Evolutionary conservation across 2,888 invertebrate genomes (phyloP), one percentile per base, ranked within the genome.

Genomic region (Epirrhoe alternata): DNA sequence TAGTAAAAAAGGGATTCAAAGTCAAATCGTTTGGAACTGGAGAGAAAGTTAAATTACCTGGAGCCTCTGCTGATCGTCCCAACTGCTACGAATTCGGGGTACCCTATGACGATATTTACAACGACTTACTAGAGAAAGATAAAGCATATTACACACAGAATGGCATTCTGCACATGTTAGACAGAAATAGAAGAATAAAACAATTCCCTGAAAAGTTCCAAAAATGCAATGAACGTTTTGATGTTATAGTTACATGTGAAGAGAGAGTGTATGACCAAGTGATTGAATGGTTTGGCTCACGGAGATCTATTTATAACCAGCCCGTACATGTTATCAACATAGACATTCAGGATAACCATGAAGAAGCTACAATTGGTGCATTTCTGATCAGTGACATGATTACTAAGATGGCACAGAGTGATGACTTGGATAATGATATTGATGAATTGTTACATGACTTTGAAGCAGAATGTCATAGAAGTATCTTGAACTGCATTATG

Each of bases 241-340:
- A 99, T 92, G 96, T 99, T 61, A 95, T 99, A 67, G 96, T 99
- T 75, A 98, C 99, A 0, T 98, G 99, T 82, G 99, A 99, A 88
- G 99, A 99, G 87, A 94, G 99, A 75, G 99, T 99, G 0, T 99
- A 99, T 86, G 99, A 99, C 88, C 98, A 99, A 94, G 98, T 99
- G 17, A 94, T 98, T 61, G 98, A 99, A 89, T 98, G 97, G 95
- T 96, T 98, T 95, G 97, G 98, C 75, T 96, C 95, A 35, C 94
- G 97, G 80, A 95, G 96, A 61, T 96, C 97, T 0, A 94, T 96
- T 57, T 95, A 96, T 76, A 97, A 97, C 88, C 96, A 97, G 61
- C 97, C 98, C 6, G 98, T 98, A 2, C 99, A 99, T 93, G 96
- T 99, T 51, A 97, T 99, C 63, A 99, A 99, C 87, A 96, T 99